These are phyloP conservation scores for Palythoa grandis DNA, from an alignment of 92 coral and sea anemone species.

Conservation along the genomic window DNA sequence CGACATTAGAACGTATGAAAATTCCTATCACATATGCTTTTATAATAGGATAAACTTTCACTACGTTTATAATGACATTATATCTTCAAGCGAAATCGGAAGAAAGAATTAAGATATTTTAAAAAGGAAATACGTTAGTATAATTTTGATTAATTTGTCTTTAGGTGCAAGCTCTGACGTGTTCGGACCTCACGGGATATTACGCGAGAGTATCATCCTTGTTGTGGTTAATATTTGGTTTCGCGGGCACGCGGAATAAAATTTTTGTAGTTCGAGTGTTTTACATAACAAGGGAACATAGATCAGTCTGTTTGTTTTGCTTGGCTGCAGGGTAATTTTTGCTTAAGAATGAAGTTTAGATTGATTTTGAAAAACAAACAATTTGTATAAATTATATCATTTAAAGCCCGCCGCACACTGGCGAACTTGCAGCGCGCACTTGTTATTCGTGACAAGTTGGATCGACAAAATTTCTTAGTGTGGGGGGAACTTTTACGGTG, in stretches of 20 bases:
- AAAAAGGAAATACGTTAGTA: neutral
- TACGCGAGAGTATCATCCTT: neutral
- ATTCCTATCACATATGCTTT: neutral
- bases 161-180: neutral
- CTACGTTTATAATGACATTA: too few species aligned
- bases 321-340: neutral
- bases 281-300: neutral
- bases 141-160: neutral
- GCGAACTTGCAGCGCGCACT: too few species aligned
- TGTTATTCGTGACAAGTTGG: too few species aligned
- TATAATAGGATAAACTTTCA: neutral
- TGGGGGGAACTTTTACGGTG: too few species aligned
- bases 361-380: too few species aligned
- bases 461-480: too few species aligned
- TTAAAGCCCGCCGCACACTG: too few species aligned
- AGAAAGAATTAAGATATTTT: neutral
- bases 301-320: neutral
- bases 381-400: too few species aligned
- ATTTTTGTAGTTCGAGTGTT: too few species aligned
- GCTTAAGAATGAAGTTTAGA: neutral
- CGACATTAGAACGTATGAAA: neutral
- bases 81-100: neutral
- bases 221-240: neutral
- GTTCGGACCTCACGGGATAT: neutral
- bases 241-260: neutral